Evolutionary conservation across 2,797 vertebrate species (phyloP).

Genomic region (Channa striata): DNA sequence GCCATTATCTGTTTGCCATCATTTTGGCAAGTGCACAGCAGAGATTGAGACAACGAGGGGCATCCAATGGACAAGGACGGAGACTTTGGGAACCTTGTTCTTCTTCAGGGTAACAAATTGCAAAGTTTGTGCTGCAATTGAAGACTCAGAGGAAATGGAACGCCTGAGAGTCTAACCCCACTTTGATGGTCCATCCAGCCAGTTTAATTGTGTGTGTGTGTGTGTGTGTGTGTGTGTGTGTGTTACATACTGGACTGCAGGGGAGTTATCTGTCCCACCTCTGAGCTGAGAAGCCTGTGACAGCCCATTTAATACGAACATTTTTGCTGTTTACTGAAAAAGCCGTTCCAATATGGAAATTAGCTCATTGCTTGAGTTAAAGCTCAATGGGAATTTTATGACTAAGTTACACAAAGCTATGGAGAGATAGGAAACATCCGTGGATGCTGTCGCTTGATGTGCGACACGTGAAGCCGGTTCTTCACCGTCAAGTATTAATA

Average conservation of each 20-base stretch:
- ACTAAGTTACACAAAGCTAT: conserved; percentile 27
- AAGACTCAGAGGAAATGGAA: conserved; percentile 50
- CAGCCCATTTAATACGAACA: conserved; percentile 38
- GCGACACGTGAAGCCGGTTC: conserved; percentile 25
- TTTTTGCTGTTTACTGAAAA: background rate
- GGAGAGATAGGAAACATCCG: conserved; percentile 24
- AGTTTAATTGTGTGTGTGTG: background rate
- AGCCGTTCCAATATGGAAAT: conserved; percentile 28
- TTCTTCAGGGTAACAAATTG: conserved; percentile 40
- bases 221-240: conserved; percentile 20
- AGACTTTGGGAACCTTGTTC: conserved; percentile 26
- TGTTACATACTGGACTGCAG: conserved; percentile 8
- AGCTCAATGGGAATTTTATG: conserved; percentile 13
- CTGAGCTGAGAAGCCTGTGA: conserved; percentile 38
- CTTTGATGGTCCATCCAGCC: conserved; percentile 33
- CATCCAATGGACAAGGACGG: conserved; percentile 42
- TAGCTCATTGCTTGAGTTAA: conserved; percentile 16
- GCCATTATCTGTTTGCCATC: conserved; percentile 39
- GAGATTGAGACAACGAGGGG: conserved; percentile 27
- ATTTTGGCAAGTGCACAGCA: conserved; percentile 18
- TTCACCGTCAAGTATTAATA: conserved; percentile 25
- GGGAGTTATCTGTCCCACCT: conserved; percentile 25
- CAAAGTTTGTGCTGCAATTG: conserved; percentile 52
- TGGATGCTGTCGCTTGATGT: conserved; percentile 44
- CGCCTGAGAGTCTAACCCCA: conserved; percentile 38